Percentiles rank a stretch among this genome's conserved stretches.
Evolutionary conservation across 2,888 invertebrate genomes (phyloP).

Genomic region (Sicus ferrugineus): DNA sequence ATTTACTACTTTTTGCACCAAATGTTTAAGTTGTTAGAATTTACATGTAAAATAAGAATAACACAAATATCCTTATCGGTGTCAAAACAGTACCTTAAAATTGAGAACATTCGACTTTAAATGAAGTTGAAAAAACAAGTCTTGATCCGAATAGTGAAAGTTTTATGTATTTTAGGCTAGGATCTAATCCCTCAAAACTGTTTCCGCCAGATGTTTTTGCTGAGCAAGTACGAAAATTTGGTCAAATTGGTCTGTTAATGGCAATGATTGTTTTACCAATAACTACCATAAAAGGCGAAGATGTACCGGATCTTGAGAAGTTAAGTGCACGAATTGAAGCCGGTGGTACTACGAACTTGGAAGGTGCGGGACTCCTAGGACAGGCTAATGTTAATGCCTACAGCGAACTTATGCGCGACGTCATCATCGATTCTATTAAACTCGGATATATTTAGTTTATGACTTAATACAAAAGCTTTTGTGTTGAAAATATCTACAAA

Average conservation of each 20-base stretch:
- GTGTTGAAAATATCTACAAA: too few relatives aligned
- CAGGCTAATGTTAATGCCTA: conserved; percentile 44
- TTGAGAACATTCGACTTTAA: too few relatives aligned
- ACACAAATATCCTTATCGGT: too few relatives aligned
- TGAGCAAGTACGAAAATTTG: conserved; percentile 50
- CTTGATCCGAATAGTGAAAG: too few relatives aligned
- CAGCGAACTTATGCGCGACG: conserved; percentile 51
- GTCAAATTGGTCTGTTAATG: conserved; percentile 53
- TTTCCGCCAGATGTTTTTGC: conserved; percentile 51
- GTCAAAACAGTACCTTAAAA: too few relatives aligned
- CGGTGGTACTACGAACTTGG: conserved; percentile 45
- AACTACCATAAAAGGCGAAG: conserved; percentile 51
- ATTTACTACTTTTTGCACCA: background rate
- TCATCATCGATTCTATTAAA: conserved; percentile 52
- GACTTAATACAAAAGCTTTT: too few relatives aligned
- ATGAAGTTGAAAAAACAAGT: too few relatives aligned
- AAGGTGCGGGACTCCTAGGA: conserved; percentile 47
- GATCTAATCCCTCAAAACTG: conserved; percentile 47
- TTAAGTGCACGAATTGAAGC: conserved; percentile 52
- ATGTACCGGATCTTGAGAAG: conserved; percentile 55
- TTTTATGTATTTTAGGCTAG: conserved; percentile 48
- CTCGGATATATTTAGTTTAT: conserved; percentile 49
- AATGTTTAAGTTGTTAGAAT: too few relatives aligned
- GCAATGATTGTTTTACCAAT: conserved; percentile 57
- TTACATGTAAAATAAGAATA: too few relatives aligned